Evolutionary conservation across 2,797 vertebrate genomes (phyloP).

Genomic region (Rhabdophis nuchalis): DNA sequence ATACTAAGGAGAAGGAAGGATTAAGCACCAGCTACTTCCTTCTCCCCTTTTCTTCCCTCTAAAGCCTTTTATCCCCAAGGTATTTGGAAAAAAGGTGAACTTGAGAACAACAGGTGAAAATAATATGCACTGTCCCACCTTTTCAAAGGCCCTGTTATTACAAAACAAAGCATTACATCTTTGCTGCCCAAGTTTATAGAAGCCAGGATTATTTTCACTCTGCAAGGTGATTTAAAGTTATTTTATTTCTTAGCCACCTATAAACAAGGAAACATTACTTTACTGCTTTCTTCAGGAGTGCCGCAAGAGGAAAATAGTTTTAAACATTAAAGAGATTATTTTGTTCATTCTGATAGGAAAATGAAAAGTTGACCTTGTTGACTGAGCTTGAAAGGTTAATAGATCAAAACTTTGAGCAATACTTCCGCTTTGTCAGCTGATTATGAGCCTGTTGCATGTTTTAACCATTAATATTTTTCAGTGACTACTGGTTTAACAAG

Average conservation of each 20-base stretch:
- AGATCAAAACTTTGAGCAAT: constrained; percentile 22
- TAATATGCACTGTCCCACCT: neutral
- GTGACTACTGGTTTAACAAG: constrained; percentile 3
- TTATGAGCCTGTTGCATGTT: constrained; percentile 11
- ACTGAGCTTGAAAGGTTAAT: neutral
- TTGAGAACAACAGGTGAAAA: neutral
- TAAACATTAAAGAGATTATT: constrained; percentile 33
- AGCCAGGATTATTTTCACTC: neutral
- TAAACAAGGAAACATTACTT: constrained; percentile 15
- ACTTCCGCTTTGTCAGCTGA: neutral
- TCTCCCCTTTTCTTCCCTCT: neutral
- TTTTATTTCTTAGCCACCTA: neutral
- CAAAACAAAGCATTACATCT: neutral
- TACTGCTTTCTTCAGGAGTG: constrained; percentile 19
- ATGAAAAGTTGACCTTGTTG: constrained; percentile 32
- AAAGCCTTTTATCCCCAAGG: neutral
- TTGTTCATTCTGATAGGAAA: constrained; percentile 11
- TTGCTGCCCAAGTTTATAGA: neutral
- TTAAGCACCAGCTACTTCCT: neutral
- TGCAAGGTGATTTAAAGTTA: neutral
- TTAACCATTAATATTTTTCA: constrained; percentile 37
- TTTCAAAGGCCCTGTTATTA: neutral
- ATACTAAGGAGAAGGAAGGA: neutral
- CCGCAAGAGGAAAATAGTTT: neutral
- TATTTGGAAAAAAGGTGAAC: neutral